Percentiles rank a stretch among this genome's conserved stretches.
Conservation (phyloP, 2,113 vertebrate species). For the Heliornis fulica region DNA sequence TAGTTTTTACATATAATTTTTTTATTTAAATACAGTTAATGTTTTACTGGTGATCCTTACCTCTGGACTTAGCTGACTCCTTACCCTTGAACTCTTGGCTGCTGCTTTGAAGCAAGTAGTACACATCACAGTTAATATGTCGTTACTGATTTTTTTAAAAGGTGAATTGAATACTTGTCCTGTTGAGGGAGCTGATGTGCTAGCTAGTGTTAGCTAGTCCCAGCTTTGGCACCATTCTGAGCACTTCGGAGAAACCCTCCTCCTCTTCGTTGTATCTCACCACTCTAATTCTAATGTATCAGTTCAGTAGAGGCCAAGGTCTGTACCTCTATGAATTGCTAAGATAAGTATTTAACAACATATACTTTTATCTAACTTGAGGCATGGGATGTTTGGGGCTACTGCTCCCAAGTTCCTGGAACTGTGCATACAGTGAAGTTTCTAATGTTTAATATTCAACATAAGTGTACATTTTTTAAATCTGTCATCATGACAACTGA, state of each 20-base stretch:
- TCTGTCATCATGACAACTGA: neutral
- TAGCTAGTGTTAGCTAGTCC: neutral
- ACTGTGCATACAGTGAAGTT: neutral
- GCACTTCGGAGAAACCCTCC: neutral
- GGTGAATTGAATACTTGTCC: neutral
- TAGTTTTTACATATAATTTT: too few species aligned
- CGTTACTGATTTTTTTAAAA: neutral
- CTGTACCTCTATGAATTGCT: neutral
- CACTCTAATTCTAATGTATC: rapidly evolving
- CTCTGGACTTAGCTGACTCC: neutral
- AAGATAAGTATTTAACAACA: neutral
- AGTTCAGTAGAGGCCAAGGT: neutral
- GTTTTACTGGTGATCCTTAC: neutral
- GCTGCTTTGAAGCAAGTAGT: neutral
- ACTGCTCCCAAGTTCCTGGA: neutral
- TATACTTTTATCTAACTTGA: neutral
- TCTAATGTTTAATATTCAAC: neutral
- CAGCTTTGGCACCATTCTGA: neutral
- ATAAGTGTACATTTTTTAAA: neutral
- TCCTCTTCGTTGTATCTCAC: neutral
- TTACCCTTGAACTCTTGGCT: neutral
- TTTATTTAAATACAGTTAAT: too few species aligned
- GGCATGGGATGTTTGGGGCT: neutral
- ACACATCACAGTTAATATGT: rapidly evolving
- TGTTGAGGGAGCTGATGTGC: neutral